Evolutionary conservation across 1,140 invertebrate species (phyloP), one percentile per base, ranked within the genome.

Genomic region (Globodera rostochiensis): DNA sequence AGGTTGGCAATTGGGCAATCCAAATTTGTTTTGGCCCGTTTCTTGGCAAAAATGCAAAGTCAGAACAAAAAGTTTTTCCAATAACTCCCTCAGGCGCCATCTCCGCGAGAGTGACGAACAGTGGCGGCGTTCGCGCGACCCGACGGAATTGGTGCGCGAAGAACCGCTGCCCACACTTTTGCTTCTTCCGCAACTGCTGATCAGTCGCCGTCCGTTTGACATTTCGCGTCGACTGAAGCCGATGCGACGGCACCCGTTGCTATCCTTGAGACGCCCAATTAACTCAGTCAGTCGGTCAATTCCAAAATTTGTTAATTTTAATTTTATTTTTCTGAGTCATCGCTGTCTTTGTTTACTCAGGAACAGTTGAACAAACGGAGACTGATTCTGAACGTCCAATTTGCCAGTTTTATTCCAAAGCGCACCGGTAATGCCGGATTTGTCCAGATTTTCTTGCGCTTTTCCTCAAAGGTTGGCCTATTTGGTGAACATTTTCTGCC

Each of bases 151-250:
- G n/a, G 80, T 86, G 7, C 86, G 80, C 53, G 85, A 86, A 60
- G 85, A 84, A 19, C 53, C 79, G 9, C 7, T 86, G 6, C 85
- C 84, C 13, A 11, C 25, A n/a, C 67, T 46, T 78, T 84, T 67
- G 80, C n/a, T 69, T 4, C n/a, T 78, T 15, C 15, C 64, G 49
- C 49, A 66, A 6, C 47, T 78, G 70, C 8, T 78, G 46, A 13
- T 53, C 47, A 46, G 57, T 11, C 77, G 53, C 49, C 69, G 25
- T 4, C 69, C 46, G 25, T 45, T 79, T 9, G 85, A 86, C 73
- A 50, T 87, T n/a, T 85, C 84, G 21, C 74, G 85, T 49, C 84
- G 86, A 46, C 47, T 86, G 45, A 86, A 86, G 66, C 53, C 85
- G 4, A 88, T 87, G 86, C 25, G 82, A 25, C 57, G 19, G 46